phyloP scores from a whole-genome alignment of 1,140 invertebrate species.

The Brachionus plicatilis region DNA sequence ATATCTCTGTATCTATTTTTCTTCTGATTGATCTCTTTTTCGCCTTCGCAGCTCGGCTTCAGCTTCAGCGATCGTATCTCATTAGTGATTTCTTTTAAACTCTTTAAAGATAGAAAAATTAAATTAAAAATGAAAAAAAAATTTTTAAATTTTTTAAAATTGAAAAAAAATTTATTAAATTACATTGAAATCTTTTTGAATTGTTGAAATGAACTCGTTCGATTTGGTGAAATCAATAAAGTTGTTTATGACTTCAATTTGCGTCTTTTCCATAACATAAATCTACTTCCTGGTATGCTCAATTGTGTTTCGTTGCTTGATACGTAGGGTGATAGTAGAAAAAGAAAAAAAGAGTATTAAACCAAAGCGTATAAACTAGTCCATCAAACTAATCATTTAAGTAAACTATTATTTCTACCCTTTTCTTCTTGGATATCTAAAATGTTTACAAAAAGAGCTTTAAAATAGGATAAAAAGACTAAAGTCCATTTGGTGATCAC shows the following conservation, averaged over 20 bases:
- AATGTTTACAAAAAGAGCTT: constrained; percentile 8
- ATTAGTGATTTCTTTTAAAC: constrained; percentile 13
- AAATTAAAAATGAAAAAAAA: neutral
- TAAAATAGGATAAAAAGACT: neutral
- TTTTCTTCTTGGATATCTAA: constrained; percentile 12
- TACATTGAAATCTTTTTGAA: constrained; percentile 37
- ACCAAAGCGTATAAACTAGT: constrained; percentile 29
- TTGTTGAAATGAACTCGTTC: neutral
- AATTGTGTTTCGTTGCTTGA: neutral
- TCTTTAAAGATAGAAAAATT: neutral
- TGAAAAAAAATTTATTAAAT: neutral
- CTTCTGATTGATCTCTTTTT: neutral
- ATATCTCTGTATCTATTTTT: constrained; percentile 37
- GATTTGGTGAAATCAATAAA: constrained; percentile 20
- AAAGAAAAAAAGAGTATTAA: neutral
- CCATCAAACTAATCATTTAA: constrained; percentile 36
- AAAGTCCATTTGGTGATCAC: neutral
- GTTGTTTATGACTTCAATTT: constrained; percentile 30
- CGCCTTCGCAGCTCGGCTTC: neutral
- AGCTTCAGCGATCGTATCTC: neutral
- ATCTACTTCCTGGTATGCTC: neutral
- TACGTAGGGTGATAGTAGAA: neutral
- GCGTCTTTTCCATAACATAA: constrained; percentile 20
- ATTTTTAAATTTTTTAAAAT: neutral
- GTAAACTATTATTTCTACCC: neutral